Evolutionary conservation across 2,797 vertebrate species (phyloP).

Genomic region (Enoplosus armatus): DNA sequence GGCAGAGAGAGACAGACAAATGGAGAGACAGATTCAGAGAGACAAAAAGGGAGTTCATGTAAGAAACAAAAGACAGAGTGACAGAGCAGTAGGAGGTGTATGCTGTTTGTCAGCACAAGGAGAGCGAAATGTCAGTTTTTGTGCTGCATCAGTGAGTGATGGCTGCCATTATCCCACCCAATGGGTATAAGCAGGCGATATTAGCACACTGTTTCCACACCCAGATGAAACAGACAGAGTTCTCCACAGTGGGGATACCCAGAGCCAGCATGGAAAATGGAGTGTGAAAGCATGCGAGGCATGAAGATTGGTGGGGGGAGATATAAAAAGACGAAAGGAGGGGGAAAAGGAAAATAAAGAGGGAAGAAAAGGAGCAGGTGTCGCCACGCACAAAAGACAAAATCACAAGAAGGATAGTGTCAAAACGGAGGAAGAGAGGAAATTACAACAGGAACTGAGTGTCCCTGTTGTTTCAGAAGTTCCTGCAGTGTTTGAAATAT

Average conservation of each 20-base stretch:
- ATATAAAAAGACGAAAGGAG: conserved; percentile 52
- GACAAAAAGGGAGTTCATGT: conserved; percentile 25
- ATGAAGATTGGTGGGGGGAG: conserved; percentile 63
- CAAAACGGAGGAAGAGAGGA: conserved; percentile 53
- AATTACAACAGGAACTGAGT: conserved; percentile 47
- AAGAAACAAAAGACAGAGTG: conserved; percentile 53
- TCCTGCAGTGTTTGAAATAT: conserved; percentile 67
- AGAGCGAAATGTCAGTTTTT: conserved; percentile 76
- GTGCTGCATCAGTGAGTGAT: conserved; percentile 76
- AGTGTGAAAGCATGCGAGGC: conserved; percentile 70
- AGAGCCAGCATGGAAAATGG: conserved; percentile 71
- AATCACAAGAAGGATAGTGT: conserved; percentile 42
- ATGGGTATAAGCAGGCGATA: conserved; percentile 80
- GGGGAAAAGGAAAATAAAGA: conserved; percentile 11
- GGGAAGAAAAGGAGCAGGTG: conserved; percentile 49
- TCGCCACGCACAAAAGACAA: conserved; percentile 52
- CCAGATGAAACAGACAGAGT: conserved; percentile 67
- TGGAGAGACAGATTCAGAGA: conserved; percentile 15
- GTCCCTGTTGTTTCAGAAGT: conserved; percentile 58
- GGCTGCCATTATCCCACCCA: conserved; percentile 81
- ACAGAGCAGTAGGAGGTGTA: conserved; percentile 62
- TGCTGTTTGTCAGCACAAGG: conserved; percentile 73
- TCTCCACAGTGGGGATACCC: conserved; percentile 73
- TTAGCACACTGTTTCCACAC: conserved; percentile 75
- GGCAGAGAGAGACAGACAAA: conserved; percentile 20